Conservation (phyloP, 2,888 invertebrate species). For the Boloria euphrosyne region DNA sequence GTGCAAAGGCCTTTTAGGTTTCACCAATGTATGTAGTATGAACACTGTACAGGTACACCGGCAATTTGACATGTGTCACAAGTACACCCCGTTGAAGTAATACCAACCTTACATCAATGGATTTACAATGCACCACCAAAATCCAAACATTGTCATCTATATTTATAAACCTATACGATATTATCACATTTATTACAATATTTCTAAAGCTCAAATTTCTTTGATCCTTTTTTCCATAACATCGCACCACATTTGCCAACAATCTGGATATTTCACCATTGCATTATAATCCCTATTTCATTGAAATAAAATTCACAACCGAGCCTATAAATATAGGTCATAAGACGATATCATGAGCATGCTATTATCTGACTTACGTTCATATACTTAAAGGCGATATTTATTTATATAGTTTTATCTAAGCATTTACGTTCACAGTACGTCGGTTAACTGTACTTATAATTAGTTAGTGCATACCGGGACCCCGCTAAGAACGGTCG, state of each 20-base stretch:
- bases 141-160: not conserved
- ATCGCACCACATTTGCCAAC: not conserved
- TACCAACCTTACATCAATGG: not conserved
- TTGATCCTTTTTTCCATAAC: not conserved
- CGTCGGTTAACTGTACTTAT: constrained; percentile 33
- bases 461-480: constrained; percentile 39
- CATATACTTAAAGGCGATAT: not conserved
- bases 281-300: constrained; percentile 10
- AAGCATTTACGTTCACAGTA: constrained; percentile 11
- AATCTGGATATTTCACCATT: not conserved
- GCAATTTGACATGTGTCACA: not conserved
- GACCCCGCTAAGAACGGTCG: constrained; percentile 29
- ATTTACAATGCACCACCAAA: not conserved
- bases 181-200: accelerated
- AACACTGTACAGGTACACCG: no score
- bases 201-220: not conserved
- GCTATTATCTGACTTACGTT: constrained; percentile 2
- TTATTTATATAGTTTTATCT: not conserved
- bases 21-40: no score
- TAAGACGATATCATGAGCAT: not conserved
- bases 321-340: not conserved
- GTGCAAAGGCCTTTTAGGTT: no score
- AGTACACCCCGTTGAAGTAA: not conserved
- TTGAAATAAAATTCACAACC: constrained; percentile 7
- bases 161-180: not conserved